These are phyloP conservation scores for Agrotis exclamationis DNA, from an alignment of 2,888 invertebrate genomes.

Conservation along the genomic window DNA sequence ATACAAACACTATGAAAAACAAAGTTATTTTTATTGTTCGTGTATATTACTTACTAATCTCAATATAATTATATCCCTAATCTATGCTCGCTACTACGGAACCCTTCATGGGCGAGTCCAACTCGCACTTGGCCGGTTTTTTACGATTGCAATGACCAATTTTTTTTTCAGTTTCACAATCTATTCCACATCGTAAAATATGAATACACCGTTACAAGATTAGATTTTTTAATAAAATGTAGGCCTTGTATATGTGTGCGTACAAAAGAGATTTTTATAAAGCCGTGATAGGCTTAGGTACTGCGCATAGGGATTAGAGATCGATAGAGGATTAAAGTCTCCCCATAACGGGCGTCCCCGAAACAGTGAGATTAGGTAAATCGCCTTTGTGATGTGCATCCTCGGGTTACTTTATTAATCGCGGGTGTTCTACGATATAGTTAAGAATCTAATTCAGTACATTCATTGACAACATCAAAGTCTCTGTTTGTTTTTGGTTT, in stretches of 20 bases:
- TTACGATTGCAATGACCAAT: too few relatives aligned
- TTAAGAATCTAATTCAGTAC: conserved; percentile 26
- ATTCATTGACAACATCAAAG: conserved; percentile 16
- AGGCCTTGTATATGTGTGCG: conserved; percentile 10
- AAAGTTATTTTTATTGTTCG: too few relatives aligned
- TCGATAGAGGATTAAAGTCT: conserved; percentile 77
- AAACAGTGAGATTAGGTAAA: conserved; percentile 80
- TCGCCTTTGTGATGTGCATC: conserved; percentile 76
- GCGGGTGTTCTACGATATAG: conserved; percentile 40
- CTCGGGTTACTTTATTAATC: conserved; percentile 71
- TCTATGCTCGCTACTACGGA: too few relatives aligned
- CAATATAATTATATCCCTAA: too few relatives aligned
- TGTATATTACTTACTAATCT: too few relatives aligned
- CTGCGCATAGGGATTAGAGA: conserved; percentile 68
- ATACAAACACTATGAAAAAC: too few relatives aligned
- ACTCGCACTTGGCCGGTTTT: too few relatives aligned
- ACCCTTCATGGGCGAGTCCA: too few relatives aligned
- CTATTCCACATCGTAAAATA: too few relatives aligned
- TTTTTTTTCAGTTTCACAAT: too few relatives aligned
- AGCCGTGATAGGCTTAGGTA: conserved; percentile 55
- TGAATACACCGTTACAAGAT: not conserved
- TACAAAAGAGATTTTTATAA: conserved; percentile 42
- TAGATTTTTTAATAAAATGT: conserved; percentile 3
- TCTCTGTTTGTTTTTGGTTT: too few relatives aligned
- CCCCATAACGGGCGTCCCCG: conserved; percentile 69